Base-by-base conservation (phyloP, 2,888 invertebrate genomes). In the Timandra comae region DNA sequence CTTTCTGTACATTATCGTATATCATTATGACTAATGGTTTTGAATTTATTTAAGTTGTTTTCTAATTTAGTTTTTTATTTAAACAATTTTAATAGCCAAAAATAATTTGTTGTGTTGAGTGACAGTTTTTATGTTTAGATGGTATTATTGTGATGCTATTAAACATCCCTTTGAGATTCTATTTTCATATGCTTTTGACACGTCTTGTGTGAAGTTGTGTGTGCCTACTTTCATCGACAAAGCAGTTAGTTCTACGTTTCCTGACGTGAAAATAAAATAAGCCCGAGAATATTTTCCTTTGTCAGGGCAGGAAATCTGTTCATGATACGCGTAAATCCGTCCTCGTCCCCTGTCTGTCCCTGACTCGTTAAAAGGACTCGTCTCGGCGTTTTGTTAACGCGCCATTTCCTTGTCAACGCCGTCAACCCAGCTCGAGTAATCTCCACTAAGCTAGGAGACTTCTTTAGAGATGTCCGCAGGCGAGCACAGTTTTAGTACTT, bases 281-380 rank as follows among this genome's bases (percentile, higher is more conserved):
- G 64, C 64, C 58, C 56, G 46, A 60, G 60, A 45, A 60, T 60
- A 71, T 69, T 75, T 77, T 69, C 73, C 69, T 79, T 77, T 78
- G 75, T 77, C 69, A 67, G 62, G 63, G 69, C 71, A 72, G 78
- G 78, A 79, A 79, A 80, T 79, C 77, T 79, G 78, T 77, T 72
- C 72, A 66, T 79, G 79, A 79, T 80, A 79, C 76, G 71, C 67
- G 76, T 77, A 78, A 79, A 80, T 80, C 79, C 77, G 66, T 75
- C 72, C 67, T 58, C 73, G 75, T 75, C 80, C 80, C 78, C 70
- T 78, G 80, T 79, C 77, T 68, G 75, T 74, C 70, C 66, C 63
- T 61, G 67, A 65, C 66, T 69, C 66, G 73, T 72, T 74, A 76
- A 77, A 78, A 76, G 77, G 78, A 66, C 77, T 72, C 77, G 72